Base-by-base conservation (phyloP, 2,113 vertebrate genomes). In the Phaethon lepturus region DNA sequence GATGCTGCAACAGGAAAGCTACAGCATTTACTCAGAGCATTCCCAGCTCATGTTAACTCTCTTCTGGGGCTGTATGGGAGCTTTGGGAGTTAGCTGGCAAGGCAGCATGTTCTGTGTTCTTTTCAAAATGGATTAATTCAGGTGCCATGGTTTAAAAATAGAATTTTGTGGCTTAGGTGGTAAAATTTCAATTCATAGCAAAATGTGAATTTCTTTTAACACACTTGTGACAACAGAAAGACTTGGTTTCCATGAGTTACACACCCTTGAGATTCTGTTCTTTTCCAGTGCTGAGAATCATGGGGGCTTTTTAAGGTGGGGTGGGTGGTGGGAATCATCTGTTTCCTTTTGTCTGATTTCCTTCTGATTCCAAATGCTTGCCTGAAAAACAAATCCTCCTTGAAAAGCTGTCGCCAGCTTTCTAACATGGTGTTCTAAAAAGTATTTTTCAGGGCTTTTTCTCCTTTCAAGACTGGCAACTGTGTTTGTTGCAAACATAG, bases 301-400 rank as follows among this genome's bases (percentile, higher is more conserved):
- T 1, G 3, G 9, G 13, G 0, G 4, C 4, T 4, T 12, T 90
- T 52, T 66, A 9, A 23, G 45, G 20, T 3, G 1, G 59, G 33
- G 19, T 13, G 31, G 67, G 5, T 7, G 20, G 2, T 3, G 3
- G 25, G 10, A 62, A 52, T 84, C 0, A 28, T 63, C 17, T 68
- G 2, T 67, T 92, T 62, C 19, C 7, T 90, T 84, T 62, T 69
- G 42, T 81, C 11, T 45, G 11, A 35, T 74, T 87, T 80, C 28
- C 24, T 82, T 86, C 19, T 45, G 53, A 33, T 74, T 85, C 25
- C 31, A 79, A 28, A 50, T 90, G 26, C 12, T 72, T 86, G 19
- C 60, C 15, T 42, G 59, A 63, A 72, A 72, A 78, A 24, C 29
- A 78, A 67, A 82, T 74, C 6, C 4, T 59, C 7, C 24, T 50